Conservation (phyloP, 2,113 vertebrate species). For the Nestor notabilis region DNA sequence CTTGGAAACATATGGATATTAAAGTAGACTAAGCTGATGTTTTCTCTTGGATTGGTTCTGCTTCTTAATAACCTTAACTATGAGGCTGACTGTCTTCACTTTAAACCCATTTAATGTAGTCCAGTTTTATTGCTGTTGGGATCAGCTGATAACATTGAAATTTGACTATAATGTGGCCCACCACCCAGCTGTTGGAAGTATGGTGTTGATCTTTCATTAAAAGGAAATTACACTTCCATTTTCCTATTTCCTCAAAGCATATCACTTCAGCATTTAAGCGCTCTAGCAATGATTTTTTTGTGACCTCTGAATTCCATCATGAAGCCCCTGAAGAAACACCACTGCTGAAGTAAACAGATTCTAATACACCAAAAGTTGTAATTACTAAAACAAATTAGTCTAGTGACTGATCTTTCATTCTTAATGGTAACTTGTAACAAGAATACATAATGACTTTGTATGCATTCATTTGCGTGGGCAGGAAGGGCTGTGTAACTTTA, state of each 20-base stretch:
- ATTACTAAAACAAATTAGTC: background rate
- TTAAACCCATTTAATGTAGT: background rate
- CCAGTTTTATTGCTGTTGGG: background rate
- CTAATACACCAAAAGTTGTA: background rate
- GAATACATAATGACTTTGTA: background rate
- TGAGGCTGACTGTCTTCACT: background rate
- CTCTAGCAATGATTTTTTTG: background rate
- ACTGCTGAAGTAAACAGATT: background rate
- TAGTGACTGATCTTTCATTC: background rate
- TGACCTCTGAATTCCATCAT: background rate
- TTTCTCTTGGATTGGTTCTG: background rate
- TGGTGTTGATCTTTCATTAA: background rate
- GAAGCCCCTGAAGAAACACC: background rate
- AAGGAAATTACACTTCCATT: background rate
- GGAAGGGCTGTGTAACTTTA: background rate
- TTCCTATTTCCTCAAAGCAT: background rate
- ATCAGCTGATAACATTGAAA: background rate
- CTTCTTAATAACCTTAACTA: background rate
- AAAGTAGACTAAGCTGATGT: background rate
- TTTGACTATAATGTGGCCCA: background rate
- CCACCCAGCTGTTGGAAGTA: background rate
- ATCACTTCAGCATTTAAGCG: background rate
- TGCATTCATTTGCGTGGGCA: background rate
- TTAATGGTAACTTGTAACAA: background rate
- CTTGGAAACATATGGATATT: background rate